Evolutionary conservation across 1,140 invertebrate species (phyloP).

Genomic region (Lordiphosa collinella): DNA sequence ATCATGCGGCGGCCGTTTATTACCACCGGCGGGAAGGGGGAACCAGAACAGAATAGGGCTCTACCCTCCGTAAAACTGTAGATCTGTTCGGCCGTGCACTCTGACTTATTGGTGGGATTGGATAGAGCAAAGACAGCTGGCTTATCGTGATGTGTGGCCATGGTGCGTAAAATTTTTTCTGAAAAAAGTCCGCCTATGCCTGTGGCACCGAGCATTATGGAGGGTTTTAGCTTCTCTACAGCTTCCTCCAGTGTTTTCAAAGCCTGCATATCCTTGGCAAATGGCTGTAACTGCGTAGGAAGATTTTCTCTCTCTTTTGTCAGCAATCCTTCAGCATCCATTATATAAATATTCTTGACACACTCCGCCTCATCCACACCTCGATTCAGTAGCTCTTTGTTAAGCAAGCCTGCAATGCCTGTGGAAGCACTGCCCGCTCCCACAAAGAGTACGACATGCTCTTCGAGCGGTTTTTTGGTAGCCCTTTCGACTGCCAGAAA

Average conservation of each 20-base stretch:
- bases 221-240: slow-evolving; percentile 89
- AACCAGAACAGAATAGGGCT: slow-evolving; percentile 90
- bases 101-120: slow-evolving; percentile 97
- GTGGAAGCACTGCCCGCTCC: slow-evolving; percentile 95
- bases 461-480: slow-evolving; percentile 88
- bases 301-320: slow-evolving; percentile 88
- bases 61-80: slow-evolving; percentile 87
- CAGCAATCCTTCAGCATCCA: slow-evolving; percentile 85
- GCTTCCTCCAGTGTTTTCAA: slow-evolving; percentile 88
- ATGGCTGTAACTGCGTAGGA: slow-evolving; percentile 86
- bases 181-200: slow-evolving; percentile 93
- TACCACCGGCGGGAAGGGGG: slow-evolving; percentile 92
- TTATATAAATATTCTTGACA: slow-evolving; percentile 86
- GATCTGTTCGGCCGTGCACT: slow-evolving; percentile 96
- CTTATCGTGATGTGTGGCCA: slow-evolving; percentile 82
- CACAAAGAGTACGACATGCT: slow-evolving; percentile 93
- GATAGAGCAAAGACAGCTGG: slow-evolving; percentile 94
- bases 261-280: slow-evolving; percentile 87
- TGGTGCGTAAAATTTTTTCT: slow-evolving; percentile 87
- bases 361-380: slow-evolving; percentile 84
- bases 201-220: slow-evolving; percentile 92
- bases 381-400: slow-evolving; percentile 64
- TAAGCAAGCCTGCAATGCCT: slow-evolving; percentile 92
- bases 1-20: slow-evolving; percentile 87
- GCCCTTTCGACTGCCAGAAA: slow-evolving; percentile 90